These are phyloP conservation scores for Myotis lucifugus DNA, from an alignment of 2,113 vertebrate species.

Conservation along the genomic window DNA sequence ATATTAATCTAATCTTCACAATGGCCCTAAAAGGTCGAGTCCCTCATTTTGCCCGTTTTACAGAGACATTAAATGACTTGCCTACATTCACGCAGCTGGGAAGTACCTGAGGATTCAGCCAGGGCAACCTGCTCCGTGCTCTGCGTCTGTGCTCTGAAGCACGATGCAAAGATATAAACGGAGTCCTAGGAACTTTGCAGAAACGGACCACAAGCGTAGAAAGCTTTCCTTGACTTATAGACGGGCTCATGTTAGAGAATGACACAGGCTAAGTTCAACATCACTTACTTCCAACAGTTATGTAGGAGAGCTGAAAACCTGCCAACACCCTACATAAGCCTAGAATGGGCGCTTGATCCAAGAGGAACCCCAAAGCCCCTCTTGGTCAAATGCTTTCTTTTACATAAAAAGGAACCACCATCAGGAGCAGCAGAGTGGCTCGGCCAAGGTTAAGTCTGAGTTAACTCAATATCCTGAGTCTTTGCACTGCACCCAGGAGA, in stretches of 20 bases:
- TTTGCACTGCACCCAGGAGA: neutral
- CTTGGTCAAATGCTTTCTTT: neutral
- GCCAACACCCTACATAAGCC: neutral
- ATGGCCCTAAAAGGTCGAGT: neutral
- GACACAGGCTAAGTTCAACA: neutral
- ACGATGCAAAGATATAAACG: neutral
- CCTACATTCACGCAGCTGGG: neutral
- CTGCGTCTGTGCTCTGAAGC: neutral
- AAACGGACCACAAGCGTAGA: neutral
- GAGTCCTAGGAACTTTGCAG: neutral
- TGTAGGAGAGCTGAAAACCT: neutral
- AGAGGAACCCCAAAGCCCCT: neutral
- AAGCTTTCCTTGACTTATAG: neutral
- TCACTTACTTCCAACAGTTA: neutral
- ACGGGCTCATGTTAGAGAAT: neutral
- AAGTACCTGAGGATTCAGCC: neutral
- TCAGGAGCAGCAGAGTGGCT: neutral
- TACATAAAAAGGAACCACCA: neutral
- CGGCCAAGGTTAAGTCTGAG: neutral
- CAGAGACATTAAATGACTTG: neutral
- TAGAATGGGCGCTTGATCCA: neutral
- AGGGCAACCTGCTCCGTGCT: neutral
- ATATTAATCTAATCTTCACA: neutral
- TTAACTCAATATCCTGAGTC: neutral
- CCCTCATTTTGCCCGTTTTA: neutral